A percentile compares a stretch with the other conserved stretches of the same genome.
phyloP scores from a whole-genome alignment of 2,113 vertebrate genomes.

The Charina bottae region DNA sequence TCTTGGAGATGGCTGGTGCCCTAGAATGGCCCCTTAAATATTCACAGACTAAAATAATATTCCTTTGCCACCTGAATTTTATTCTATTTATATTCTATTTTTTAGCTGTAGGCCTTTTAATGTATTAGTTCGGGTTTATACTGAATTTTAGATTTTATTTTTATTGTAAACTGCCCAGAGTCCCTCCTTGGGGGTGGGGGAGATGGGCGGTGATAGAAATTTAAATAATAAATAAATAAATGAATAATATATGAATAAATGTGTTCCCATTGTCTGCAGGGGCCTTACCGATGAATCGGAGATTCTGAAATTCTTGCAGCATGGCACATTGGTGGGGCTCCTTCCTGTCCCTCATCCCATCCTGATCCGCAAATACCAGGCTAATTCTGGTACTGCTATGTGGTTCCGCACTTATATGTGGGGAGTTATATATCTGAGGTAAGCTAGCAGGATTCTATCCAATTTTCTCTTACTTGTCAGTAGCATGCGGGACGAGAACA shows the following conservation, averaged over 20 bases:
- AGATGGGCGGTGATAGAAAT: too few relatives aligned
- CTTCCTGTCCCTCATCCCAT: constrained; percentile 97
- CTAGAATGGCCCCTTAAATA: too few relatives aligned
- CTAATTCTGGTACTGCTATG: constrained; percentile 95
- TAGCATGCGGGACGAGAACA: not conserved
- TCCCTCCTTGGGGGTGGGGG: too few relatives aligned
- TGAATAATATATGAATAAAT: not conserved
- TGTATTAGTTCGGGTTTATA: too few relatives aligned
- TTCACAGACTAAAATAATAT: too few relatives aligned
- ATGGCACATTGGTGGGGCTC: constrained; percentile 94
- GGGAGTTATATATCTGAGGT: constrained; percentile 98
- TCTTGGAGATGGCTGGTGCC: too few relatives aligned
- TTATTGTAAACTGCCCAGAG: too few relatives aligned
- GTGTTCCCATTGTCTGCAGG: constrained; percentile 63
- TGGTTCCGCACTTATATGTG: constrained; percentile 99
- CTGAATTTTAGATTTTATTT: too few relatives aligned
- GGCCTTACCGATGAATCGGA: constrained; percentile 96
- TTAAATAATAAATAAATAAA: too few relatives aligned
- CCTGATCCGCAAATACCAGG: constrained; percentile 98
- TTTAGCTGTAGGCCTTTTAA: too few relatives aligned
- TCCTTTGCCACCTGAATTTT: too few relatives aligned
- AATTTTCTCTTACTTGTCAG: not conserved
- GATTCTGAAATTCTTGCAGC: constrained; percentile 96
- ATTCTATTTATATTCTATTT: too few relatives aligned
- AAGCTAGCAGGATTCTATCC: constrained; percentile 32